Evolutionary conservation across 2,888 invertebrate genomes (phyloP).

Genomic region (Aphidoletes aphidimyza): DNA sequence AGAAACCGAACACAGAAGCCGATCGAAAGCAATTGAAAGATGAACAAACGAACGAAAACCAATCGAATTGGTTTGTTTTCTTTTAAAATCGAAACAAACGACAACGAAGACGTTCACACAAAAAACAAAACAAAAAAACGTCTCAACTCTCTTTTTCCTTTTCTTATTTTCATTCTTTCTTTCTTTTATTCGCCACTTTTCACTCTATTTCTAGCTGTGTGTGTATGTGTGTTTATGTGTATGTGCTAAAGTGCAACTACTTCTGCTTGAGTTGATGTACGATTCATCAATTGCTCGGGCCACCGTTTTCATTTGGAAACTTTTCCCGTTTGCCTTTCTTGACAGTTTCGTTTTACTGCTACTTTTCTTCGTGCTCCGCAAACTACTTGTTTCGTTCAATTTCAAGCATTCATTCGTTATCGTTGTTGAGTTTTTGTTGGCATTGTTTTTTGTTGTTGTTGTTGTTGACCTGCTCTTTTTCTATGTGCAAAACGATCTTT

Average conservation of each 20-base stretch:
- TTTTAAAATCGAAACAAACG: conserved; percentile 41
- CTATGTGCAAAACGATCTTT: background rate
- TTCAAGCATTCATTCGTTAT: conserved; percentile 48
- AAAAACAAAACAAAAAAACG: conserved; percentile 19
- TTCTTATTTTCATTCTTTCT: background rate
- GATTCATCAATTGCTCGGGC: conserved; percentile 13
- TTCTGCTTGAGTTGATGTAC: conserved; percentile 46
- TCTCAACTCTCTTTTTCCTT: background rate
- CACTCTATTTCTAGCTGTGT: background rate
- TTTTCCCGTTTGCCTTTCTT: conserved; percentile 41
- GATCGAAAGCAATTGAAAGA: conserved; percentile 10
- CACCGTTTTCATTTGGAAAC: conserved; percentile 44
- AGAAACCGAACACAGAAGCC: background rate
- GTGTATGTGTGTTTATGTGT: background rate
- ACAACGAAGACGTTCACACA: too few relatives aligned
- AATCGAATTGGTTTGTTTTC: conserved; percentile 49
- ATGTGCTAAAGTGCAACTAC: conserved; percentile 25
- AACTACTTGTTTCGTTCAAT: conserved; percentile 30
- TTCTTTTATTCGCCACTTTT: background rate
- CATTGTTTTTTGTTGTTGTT: background rate
- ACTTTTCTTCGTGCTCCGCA: background rate
- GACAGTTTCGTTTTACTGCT: background rate
- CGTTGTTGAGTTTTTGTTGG: conserved; percentile 23
- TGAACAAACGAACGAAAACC: conserved; percentile 49
- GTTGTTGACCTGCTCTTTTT: background rate